Evolutionary conservation across 53 echinoderm and acorn worm genomes (phyloP).

Genomic region (Zoroaster sp.): DNA sequence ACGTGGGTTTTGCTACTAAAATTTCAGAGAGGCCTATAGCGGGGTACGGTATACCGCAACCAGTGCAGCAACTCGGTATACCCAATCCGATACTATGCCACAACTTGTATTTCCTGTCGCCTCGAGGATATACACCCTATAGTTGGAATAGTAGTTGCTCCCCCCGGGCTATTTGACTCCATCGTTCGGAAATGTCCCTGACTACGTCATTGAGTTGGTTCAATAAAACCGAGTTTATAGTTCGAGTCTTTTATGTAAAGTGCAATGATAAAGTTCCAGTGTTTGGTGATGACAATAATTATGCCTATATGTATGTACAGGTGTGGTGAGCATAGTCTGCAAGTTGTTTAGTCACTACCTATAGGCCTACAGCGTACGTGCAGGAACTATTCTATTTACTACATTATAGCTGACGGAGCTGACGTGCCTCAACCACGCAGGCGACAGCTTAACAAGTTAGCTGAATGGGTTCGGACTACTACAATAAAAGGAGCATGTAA

Average conservation of each 20-base stretch:
- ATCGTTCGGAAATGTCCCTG: constrained; percentile 17
- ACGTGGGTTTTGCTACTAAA: too few species aligned
- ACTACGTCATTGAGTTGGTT: constrained; percentile 9
- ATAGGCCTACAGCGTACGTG: background rate
- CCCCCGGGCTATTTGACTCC: constrained; percentile 9
- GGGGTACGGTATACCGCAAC: too few species aligned
- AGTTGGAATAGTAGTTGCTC: background rate
- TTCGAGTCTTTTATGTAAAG: background rate
- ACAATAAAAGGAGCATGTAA: too few species aligned
- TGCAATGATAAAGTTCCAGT: background rate
- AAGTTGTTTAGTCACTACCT: constrained; percentile 13
- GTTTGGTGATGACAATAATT: background rate
- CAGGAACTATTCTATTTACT: constrained; percentile 35
- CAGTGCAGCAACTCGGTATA: too few species aligned
- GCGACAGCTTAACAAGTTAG: too few species aligned
- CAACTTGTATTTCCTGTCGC: background rate
- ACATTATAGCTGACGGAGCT: background rate
- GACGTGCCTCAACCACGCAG: background rate
- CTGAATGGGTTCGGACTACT: too few species aligned
- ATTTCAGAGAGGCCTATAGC: too few species aligned
- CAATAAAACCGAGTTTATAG: background rate
- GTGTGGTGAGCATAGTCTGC: background rate
- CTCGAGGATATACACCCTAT: background rate
- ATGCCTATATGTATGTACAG: constrained; percentile 7
- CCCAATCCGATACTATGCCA: too few species aligned